Evolutionary conservation across 2,113 vertebrate species (phyloP).

Genomic region (Microcebus jonahi): DNA sequence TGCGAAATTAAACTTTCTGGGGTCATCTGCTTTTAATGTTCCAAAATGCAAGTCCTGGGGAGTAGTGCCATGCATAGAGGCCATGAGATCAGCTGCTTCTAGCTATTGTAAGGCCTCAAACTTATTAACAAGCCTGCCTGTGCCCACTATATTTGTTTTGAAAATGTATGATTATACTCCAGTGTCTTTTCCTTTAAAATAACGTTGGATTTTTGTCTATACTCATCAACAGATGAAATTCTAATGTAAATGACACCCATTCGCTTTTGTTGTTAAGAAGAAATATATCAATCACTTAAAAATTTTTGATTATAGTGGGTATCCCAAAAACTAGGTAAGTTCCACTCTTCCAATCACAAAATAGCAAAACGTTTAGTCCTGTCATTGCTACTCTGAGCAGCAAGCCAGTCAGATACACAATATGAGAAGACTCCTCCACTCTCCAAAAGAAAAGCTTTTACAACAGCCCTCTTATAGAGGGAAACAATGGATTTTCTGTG

Average conservation of each 20-base stretch:
- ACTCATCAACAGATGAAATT: not conserved
- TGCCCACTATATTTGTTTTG: not conserved
- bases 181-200: constrained; percentile 20
- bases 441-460: not conserved
- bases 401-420: not conserved
- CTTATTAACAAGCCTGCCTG: not conserved
- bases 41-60: not conserved
- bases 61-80: not conserved
- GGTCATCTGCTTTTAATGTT: not conserved
- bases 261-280: not conserved
- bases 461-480: not conserved
- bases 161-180: not conserved
- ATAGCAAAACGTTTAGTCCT: not conserved
- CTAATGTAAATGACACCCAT: not conserved
- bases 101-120: constrained; percentile 10
- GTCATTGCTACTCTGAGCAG: not conserved
- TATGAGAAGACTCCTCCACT: not conserved
- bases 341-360: not conserved
- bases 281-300: not conserved
- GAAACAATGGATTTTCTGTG: not conserved
- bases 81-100: not conserved
- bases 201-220: not conserved
- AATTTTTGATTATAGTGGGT: not conserved
- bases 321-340: not conserved
- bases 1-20: not conserved